phyloP scores from a whole-genome alignment of 2,797 vertebrate genomes.

The Gymnothorax javanicus region DNA sequence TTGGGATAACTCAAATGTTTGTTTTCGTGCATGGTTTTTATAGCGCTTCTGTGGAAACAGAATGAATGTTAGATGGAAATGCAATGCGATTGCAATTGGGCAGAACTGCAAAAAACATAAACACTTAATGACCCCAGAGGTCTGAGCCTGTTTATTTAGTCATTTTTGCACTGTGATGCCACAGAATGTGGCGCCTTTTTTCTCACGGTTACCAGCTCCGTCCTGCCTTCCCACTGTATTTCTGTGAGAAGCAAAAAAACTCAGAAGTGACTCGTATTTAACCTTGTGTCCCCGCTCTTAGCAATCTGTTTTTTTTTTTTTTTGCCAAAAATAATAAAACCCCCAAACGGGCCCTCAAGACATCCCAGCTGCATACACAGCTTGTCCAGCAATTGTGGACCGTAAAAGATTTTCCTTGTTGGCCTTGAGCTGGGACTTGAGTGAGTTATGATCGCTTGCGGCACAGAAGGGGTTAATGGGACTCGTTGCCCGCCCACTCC shows the following conservation, averaged over 20 bases:
- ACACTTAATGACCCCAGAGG: neutral
- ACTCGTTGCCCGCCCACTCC: neutral
- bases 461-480: constrained; percentile 28
- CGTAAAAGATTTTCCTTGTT: neutral
- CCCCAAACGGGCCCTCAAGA: neutral
- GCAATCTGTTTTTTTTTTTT: neutral
- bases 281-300: neutral
- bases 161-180: constrained; percentile 24
- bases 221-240: neutral
- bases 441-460: constrained; percentile 19
- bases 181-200: neutral
- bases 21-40: neutral
- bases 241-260: neutral
- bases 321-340: neutral
- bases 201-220: constrained; percentile 6
- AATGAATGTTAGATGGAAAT: neutral
- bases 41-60: neutral
- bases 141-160: constrained; percentile 1
- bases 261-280: constrained; percentile 8
- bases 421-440: neutral
- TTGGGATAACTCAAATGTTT: neutral
- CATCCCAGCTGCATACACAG: constrained; percentile 11
- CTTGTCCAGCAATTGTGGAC: neutral
- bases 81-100: neutral
- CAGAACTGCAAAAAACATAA: neutral